These are phyloP conservation scores for Enteromius trimaculatus DNA, from an alignment of 2,797 vertebrate genomes.

Conservation along the genomic window DNA sequence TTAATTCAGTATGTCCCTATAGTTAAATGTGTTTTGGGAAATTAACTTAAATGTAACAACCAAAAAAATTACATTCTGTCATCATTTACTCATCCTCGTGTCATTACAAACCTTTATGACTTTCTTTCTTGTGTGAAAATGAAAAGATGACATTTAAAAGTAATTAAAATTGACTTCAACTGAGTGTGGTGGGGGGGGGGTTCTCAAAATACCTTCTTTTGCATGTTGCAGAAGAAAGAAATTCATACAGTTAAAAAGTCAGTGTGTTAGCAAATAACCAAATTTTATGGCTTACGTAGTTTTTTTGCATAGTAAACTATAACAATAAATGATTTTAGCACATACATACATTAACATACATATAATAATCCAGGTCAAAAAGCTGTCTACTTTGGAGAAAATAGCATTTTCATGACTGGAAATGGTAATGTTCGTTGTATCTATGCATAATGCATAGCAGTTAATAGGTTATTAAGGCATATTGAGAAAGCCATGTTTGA, in stretches of 20 bases:
- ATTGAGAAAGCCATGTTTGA: constrained; percentile 15
- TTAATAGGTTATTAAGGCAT: constrained; percentile 22
- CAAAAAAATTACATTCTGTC: neutral
- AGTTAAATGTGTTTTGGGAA: neutral
- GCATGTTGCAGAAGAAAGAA: neutral
- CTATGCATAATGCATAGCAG: neutral
- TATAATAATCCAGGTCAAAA: neutral
- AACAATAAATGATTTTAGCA: neutral
- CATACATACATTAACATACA: neutral
- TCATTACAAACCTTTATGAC: neutral
- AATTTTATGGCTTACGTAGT: neutral
- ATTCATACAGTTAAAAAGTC: neutral
- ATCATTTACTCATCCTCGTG: neutral
- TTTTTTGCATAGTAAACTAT: neutral
- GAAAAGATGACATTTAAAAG: neutral
- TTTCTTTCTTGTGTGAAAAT: neutral
- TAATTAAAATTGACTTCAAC: neutral
- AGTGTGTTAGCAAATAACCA: too few relatives aligned
- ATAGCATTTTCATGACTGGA: neutral
- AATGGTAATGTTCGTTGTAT: constrained; percentile 13
- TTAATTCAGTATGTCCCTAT: neutral
- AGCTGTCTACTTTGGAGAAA: neutral
- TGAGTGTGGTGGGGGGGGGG: neutral
- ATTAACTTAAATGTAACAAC: neutral
- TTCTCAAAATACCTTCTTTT: neutral